Conservation (phyloP, 2,797 vertebrate genomes). For the Lophotriccus pileatus region DNA sequence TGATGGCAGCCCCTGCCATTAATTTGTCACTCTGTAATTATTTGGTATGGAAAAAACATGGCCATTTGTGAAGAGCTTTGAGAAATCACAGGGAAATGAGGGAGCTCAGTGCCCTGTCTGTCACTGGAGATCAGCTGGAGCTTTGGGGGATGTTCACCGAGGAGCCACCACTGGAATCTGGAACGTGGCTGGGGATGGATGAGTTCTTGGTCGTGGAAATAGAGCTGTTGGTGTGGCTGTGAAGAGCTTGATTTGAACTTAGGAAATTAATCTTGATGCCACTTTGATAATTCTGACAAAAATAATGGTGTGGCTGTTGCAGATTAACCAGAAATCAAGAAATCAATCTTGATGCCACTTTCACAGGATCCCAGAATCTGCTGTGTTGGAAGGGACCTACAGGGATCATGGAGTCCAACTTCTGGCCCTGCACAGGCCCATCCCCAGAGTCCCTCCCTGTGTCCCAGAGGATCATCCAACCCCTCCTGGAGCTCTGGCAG, state of each 20-base stretch:
- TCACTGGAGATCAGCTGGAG: accelerated
- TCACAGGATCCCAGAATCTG: background rate
- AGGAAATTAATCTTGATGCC: background rate
- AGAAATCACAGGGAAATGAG: background rate
- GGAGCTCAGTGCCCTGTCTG: background rate
- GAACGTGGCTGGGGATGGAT: background rate
- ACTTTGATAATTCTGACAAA: background rate
- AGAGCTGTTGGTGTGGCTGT: background rate
- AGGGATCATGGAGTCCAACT: background rate
- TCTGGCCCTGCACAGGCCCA: background rate
- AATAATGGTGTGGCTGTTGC: background rate
- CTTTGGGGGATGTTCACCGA: background rate
- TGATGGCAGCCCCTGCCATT: background rate
- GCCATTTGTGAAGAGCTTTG: background rate
- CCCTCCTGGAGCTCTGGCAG: no score
- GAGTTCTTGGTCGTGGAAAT: background rate
- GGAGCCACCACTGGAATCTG: accelerated
- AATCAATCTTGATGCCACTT: background rate
- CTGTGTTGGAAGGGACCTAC: background rate
- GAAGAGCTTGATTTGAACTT: background rate
- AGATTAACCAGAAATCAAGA: background rate
- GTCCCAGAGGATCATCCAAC: background rate
- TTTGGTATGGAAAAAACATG: background rate
- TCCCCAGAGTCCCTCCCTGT: background rate
- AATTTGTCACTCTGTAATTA: background rate